Base-by-base conservation (phyloP, 2,888 invertebrate genomes). In the Apomyelois bistriatella region DNA sequence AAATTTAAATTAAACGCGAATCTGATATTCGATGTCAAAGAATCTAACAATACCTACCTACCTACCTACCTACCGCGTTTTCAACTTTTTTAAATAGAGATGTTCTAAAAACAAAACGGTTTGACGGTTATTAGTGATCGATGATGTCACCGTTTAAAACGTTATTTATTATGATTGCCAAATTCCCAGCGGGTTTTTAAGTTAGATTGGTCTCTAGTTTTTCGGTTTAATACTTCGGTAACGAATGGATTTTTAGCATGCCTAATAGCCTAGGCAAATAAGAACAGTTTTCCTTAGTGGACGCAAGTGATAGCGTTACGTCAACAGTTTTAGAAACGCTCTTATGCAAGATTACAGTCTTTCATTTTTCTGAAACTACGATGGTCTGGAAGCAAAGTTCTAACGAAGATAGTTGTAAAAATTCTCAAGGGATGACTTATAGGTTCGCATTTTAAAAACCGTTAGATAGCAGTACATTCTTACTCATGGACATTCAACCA, bases 181-280 rank as follows among this genome's bases (percentile, higher is more conserved):
- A 42, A 42, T 42, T 42, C 41, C 13, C 35, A 41, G 48, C 43
- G 10, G 41, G 40, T 55, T 56, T 55, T 56, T 42, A 41, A 53
- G 51, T 52, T 51, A 36, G 42, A 41, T 30, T 50, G 53, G 53
- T 53, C 52, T 53, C 22, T 36, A 38, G 32, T 16, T 41, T 40
- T 50, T 32, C 15, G 49, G 30, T 9, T 16, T 3, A n/a, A n/a
- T 9, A 46, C 32, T n/a, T 32, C 32, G 12, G 52, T 43, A 43
- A 43, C 52, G 59, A 60, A 64, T 62, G 57, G 61, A 58, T 53
- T 59, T 58, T 65, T 63, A 70, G 70, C 62, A 60, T 65, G 66
- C 59, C 65, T 65, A 70, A 72, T 64, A 56, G 58, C 42, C 62
- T 70, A 65, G 60, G 61, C 60, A 65, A 67, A 72, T 62, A 68